Base-by-base conservation (phyloP, 1,140 invertebrate genomes). In the Eubasilissa regina region DNA sequence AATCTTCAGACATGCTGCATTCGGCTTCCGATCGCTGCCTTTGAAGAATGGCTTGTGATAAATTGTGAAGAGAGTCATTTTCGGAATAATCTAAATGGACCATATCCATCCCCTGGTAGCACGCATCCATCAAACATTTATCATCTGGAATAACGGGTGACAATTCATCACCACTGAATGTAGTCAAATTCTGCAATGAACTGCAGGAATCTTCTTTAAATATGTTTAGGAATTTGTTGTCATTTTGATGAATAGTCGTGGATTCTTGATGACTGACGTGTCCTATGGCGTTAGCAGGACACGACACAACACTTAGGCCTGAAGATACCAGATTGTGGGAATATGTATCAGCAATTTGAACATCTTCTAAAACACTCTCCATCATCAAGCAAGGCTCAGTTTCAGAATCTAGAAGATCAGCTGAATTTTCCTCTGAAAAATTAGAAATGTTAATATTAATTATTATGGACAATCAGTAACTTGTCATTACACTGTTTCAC, bases 381-480 rank as follows among this genome's bases (percentile, higher is more conserved):
- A 94, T 94, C 91, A 94, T 94, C 21, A 95, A 86, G 83, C 93
- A 94, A 7, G 94, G 94, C 84, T 95, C 94, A 0, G 94, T 94
- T 88, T 94, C 94, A 3, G 93, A 94, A 86, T 94, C 93, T 11
- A 94, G 87, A 84, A 94, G 88, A 82, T 94, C 93, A 3, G 92
- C 91, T 53, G 93, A 94, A 84, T 92, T 89, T 81, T 91, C 89
- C 73, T 87, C 87, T 77, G 88, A 80, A 89, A 77, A 43, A 60
- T 43, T 19, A 76, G 19, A 12, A 44, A 53, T 43, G 17, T 35
- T 35, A 3, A 35, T 35, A 35, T 35, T 35, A 35, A 35, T 35
- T 35, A 6, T 35, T 35, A 6, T 35, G 25, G 6, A 35, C 6
- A 35, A 35, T 35, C 25, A 6, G 25, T 35, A n/a, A n/a, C n/a